These are phyloP conservation scores for Apeltes quadracus DNA, from an alignment of 2,113 vertebrate species.

Conservation along the genomic window DNA sequence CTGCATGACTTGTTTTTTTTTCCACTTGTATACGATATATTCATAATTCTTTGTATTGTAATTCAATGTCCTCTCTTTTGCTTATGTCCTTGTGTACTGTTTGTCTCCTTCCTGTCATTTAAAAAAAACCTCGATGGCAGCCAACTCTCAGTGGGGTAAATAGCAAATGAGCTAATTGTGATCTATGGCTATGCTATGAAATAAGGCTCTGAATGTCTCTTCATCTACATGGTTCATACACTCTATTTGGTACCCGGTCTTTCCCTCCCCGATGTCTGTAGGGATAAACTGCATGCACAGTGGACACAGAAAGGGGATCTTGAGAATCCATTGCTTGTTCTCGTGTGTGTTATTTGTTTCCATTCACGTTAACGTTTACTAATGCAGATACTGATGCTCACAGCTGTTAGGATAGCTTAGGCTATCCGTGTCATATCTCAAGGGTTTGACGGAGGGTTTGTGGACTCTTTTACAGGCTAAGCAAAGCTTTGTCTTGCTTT, in stretches of 20 bases:
- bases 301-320: slow-evolving; percentile 46
- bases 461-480: slow-evolving; percentile 58
- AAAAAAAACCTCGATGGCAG: slow-evolving; percentile 84
- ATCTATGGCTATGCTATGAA: slow-evolving; percentile 78
- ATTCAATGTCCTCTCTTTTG: slow-evolving; percentile 87
- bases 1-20: slow-evolving; percentile 69
- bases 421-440: slow-evolving; percentile 43
- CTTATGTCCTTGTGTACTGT: slow-evolving; percentile 82
- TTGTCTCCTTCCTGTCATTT: slow-evolving; percentile 79
- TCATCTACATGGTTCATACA: slow-evolving; percentile 58
- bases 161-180: slow-evolving; percentile 78
- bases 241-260: slow-evolving; percentile 36
- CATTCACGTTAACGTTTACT: slow-evolving; percentile 67
- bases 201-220: slow-evolving; percentile 68
- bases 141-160: slow-evolving; percentile 95
- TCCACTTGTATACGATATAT: slow-evolving; percentile 57
- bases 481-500: slow-evolving; percentile 76
- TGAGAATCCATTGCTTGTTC: slow-evolving; percentile 56
- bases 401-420: slow-evolving; percentile 22
- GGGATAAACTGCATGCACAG: slow-evolving; percentile 74
- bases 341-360: slow-evolving; percentile 63
- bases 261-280: slow-evolving; percentile 47
- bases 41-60: slow-evolving; percentile 74
- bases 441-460: slow-evolving; percentile 63
- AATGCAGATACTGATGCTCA: slow-evolving; percentile 64